Evolutionary conservation across 2,113 vertebrate genomes (phyloP).

Genomic region (Centropristis striata): DNA sequence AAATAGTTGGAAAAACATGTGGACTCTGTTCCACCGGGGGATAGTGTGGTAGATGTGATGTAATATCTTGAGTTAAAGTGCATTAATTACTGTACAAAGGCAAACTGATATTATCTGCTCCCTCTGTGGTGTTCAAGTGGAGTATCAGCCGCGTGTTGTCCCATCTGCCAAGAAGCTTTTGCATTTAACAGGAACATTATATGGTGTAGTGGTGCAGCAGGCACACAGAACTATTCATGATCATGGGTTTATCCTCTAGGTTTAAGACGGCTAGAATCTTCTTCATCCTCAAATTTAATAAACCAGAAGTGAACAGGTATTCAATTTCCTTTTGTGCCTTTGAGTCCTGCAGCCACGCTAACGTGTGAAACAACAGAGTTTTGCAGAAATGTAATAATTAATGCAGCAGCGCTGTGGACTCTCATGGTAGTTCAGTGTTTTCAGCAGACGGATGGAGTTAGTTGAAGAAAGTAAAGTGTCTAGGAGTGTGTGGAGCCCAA

Average conservation of each 20-base stretch:
- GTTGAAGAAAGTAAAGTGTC: no score
- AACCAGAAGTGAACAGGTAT: no score
- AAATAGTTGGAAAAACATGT: conserved; percentile 5
- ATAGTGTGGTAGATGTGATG: conserved; percentile 11
- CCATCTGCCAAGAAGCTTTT: not conserved
- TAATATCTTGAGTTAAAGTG: conserved; percentile 16
- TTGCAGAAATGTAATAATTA: not conserved
- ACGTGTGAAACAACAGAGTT: not conserved
- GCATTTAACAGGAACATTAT: not conserved
- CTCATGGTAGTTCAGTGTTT: not conserved
- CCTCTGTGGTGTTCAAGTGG: not conserved
- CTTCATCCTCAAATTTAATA: no score
- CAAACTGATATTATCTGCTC: conserved; percentile 7
- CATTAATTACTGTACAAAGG: conserved; percentile 11
- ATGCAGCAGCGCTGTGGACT: not conserved
- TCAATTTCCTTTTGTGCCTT: not conserved
- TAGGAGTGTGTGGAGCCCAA: no score
- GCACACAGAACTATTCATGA: conserved; percentile 1
- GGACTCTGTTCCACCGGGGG: conserved; percentile 13
- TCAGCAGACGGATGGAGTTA: not conserved
- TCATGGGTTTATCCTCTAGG: not conserved
- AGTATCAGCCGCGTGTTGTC: not conserved
- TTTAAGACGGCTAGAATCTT: no score
- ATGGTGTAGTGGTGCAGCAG: not conserved
- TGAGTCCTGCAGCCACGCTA: not conserved